Percentiles rank a stretch among this genome's conserved stretches.
Conservation (phyloP, 1,140 invertebrate species). For the Leguminivora glycinivorella region DNA sequence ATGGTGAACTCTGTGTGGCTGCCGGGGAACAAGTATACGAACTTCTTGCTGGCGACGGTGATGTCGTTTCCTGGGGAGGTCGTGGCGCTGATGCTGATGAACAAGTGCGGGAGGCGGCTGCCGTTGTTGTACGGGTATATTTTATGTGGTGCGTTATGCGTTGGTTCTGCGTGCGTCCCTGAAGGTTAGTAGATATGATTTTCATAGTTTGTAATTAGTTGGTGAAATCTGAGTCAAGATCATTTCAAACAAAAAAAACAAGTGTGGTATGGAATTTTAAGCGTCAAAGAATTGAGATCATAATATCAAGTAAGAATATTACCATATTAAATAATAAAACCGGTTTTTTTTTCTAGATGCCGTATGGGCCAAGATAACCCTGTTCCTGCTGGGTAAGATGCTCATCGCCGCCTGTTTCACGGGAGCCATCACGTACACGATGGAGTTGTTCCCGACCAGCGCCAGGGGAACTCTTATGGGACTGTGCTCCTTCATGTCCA, state of each 20-base stretch:
- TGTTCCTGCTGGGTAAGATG: constrained; percentile 86
- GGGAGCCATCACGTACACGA: constrained; percentile 83
- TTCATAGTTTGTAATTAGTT: not conserved
- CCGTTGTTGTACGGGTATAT: constrained; percentile 80
- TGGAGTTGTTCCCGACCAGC: constrained; percentile 86
- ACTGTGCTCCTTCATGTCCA: constrained; percentile 84
- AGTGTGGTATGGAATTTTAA: too few relatives aligned
- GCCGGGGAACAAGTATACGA: constrained; percentile 83
- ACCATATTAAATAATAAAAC: too few relatives aligned
- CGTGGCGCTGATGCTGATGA: constrained; percentile 81
- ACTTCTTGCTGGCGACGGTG: constrained; percentile 83
- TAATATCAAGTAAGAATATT: too few relatives aligned
- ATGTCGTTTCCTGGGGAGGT: constrained; percentile 86
- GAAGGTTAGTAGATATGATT: constrained; percentile 50
- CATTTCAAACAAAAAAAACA: too few relatives aligned
- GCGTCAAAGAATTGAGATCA: too few relatives aligned
- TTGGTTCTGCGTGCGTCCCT: constrained; percentile 49
- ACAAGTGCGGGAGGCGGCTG: constrained; percentile 81
- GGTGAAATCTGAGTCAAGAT: too few relatives aligned
- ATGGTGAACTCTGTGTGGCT: constrained; percentile 87
- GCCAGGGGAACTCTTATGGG: constrained; percentile 83
- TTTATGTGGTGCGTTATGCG: constrained; percentile 72
- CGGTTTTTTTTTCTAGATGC: constrained; percentile 43
- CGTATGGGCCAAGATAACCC: constrained; percentile 64
- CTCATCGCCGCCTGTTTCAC: constrained; percentile 84